A percentile compares a stretch with the other conserved stretches of the same genome.
These are phyloP conservation scores for Noctua janthina DNA, from an alignment of 2,888 invertebrate genomes.

Conservation along the genomic window DNA sequence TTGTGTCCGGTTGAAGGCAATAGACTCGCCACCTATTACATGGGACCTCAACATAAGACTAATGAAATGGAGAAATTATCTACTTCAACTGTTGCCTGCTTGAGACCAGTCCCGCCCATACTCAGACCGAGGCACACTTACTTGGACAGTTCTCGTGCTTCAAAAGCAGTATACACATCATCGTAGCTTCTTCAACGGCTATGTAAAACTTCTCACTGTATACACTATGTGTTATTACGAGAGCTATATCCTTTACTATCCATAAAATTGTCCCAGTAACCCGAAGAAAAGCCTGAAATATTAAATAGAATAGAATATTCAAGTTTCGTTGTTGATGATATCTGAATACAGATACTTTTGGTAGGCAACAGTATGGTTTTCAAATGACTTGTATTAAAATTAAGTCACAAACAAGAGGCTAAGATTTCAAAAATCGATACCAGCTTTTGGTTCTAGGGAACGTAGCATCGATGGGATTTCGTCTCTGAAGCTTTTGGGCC, in stretches of 20 bases:
- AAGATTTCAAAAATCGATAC: neutral
- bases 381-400: neutral
- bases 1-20: too few species aligned
- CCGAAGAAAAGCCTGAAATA: neutral
- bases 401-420: neutral
- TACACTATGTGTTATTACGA: neutral
- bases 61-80: neutral
- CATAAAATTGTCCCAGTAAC: neutral
- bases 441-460: too few species aligned
- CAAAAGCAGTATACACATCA: conserved; percentile 8
- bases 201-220: conserved; percentile 14
- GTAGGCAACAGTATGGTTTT: neutral
- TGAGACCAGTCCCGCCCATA: neutral
- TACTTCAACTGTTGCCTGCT: neutral
- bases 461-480: too few species aligned
- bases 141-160: conserved; percentile 8
- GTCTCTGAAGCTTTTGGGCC: too few species aligned
- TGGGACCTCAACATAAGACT: neutral
- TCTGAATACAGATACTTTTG: neutral
- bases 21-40: neutral
- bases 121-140: neutral
- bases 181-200: conserved; percentile 2
- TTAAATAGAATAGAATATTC: neutral
- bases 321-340: neutral
- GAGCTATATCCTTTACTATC: conserved; percentile 6